Conservation (phyloP, 2,797 vertebrate species). For the Acanthis flammea region DNA sequence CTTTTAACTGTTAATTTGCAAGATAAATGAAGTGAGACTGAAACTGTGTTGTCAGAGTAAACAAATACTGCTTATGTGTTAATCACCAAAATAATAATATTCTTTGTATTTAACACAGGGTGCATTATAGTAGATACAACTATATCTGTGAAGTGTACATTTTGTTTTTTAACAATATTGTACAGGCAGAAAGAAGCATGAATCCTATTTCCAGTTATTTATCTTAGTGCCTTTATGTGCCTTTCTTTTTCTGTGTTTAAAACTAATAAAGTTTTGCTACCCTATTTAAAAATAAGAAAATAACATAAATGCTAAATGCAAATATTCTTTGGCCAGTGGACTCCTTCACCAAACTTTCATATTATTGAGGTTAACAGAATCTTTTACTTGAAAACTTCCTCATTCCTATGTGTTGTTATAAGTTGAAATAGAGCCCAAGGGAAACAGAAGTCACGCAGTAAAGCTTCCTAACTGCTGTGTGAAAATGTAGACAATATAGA, state of each 20-base stretch:
- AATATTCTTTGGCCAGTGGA: not conserved
- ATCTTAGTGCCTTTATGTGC: not conserved
- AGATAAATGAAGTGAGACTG: not conserved
- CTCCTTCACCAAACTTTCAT: not conserved
- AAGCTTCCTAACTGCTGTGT: not conserved
- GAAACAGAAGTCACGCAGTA: not conserved
- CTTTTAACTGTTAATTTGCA: not conserved
- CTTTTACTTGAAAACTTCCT: not conserved
- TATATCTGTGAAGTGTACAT: not conserved
- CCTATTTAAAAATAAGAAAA: not conserved
- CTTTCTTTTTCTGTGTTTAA: not conserved
- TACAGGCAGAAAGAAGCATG: not conserved
- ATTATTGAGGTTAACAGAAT: not conserved
- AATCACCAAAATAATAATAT: not conserved
- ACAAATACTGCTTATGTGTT: not conserved
- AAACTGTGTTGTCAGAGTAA: not conserved
- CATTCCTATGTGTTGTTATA: not conserved
- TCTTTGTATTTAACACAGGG: not conserved
- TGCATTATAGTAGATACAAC: not conserved
- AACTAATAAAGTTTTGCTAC: not conserved
- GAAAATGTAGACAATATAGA: constrained; percentile 1
- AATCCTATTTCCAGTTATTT: not conserved
- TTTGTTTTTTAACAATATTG: not conserved
- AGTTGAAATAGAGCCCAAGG: not conserved
- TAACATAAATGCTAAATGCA: not conserved